These are phyloP conservation scores for Cephus sareptanus DNA, from an alignment of 2,888 invertebrate genomes.

Conservation along the genomic window DNA sequence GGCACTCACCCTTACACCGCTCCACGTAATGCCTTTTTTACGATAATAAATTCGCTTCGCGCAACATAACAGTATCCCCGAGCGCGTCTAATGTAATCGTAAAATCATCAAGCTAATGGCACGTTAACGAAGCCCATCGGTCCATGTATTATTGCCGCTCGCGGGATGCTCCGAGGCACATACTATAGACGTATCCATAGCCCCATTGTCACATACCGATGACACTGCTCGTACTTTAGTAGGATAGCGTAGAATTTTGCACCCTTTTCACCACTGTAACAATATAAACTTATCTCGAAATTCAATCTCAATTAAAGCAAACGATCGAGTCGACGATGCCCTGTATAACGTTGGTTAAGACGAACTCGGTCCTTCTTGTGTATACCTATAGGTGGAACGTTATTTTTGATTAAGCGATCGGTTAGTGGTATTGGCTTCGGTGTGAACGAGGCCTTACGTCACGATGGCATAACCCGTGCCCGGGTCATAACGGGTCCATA, in stretches of 20 bases:
- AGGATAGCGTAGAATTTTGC: not conserved
- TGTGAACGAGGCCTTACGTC: slow-evolving; percentile 4
- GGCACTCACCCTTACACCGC: slow-evolving; percentile 10
- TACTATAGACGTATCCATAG: not conserved
- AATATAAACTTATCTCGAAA: not conserved
- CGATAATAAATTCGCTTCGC: slow-evolving; percentile 22
- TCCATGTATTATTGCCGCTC: slow-evolving; percentile 3
- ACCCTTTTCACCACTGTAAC: not conserved
- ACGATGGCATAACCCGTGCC: slow-evolving; percentile 2
- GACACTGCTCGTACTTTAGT: not conserved
- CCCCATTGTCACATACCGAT: not conserved
- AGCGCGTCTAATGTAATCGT: slow-evolving; percentile 39
- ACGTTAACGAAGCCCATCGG: slow-evolving; percentile 35
- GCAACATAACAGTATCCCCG: slow-evolving; percentile 36
- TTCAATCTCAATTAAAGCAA: not conserved
- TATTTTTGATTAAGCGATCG: not conserved
- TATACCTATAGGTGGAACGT: not conserved
- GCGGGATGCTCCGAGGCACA: not conserved
- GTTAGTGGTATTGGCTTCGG: not conserved
- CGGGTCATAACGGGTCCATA: not conserved
- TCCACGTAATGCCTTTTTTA: slow-evolving; percentile 29
- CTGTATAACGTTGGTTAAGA: not conserved
- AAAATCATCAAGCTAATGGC: slow-evolving; percentile 45
- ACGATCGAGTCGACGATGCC: not conserved
- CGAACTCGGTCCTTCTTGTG: not conserved